phyloP scores from a whole-genome alignment of 2,797 vertebrate genomes.

The Gastrophryne carolinensis region DNA sequence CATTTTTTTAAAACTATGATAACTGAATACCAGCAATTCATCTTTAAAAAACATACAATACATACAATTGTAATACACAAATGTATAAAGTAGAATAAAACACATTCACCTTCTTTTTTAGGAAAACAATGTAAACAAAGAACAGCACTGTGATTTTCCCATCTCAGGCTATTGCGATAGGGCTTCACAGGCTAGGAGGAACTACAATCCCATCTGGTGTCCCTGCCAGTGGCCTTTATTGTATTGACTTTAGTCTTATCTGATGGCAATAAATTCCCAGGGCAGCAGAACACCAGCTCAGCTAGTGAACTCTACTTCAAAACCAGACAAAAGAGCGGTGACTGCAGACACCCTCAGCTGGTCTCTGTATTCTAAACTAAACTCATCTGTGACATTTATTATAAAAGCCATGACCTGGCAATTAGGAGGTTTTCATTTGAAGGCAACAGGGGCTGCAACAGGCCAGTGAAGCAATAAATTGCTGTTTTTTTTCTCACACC shows the following conservation, averaged over 20 bases:
- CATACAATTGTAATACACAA: no score
- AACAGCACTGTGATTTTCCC: no score
- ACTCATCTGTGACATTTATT: constrained; percentile 54
- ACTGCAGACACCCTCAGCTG: constrained; percentile 44
- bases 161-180: no score
- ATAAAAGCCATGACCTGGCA: constrained; percentile 55
- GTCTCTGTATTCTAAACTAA: constrained; percentile 48
- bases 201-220: constrained; percentile 54
- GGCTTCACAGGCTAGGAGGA: constrained; percentile 30
- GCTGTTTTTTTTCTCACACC: constrained; percentile 39
- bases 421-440: constrained; percentile 56
- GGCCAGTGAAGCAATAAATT: constrained; percentile 54
- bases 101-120: no score
- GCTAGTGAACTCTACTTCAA: constrained; percentile 57
- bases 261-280: constrained; percentile 60
- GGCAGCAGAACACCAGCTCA: constrained; percentile 56
- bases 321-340: constrained; percentile 53
- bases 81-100: no score
- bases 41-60: no score
- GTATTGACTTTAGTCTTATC: constrained; percentile 59
- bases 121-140: no score
- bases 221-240: constrained; percentile 54
- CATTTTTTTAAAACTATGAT: no score
- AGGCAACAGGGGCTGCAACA: constrained; percentile 48
- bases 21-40: no score